Evolutionary conservation across 1,140 invertebrate species (phyloP).

Genomic region (Harlomillsia oculata): DNA sequence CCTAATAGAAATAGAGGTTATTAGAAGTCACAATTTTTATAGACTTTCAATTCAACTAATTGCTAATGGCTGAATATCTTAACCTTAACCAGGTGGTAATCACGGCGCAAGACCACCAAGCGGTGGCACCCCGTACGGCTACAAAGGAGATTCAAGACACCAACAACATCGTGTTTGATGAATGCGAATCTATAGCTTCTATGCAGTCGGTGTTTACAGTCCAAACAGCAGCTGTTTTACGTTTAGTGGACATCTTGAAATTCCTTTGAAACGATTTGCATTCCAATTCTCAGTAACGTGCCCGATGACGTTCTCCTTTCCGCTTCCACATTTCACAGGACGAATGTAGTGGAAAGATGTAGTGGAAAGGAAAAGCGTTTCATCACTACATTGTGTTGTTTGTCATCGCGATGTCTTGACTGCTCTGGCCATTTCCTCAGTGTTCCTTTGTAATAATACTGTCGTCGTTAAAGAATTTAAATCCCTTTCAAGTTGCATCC

Average conservation of each 20-base stretch:
- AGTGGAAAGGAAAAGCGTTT: too few relatives aligned
- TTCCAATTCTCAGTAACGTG: conserved; percentile 2
- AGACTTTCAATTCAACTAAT: not conserved
- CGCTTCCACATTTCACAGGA: too few relatives aligned
- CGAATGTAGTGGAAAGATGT: too few relatives aligned
- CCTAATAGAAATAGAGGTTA: conserved; percentile 32
- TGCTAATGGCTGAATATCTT: not conserved
- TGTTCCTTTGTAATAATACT: too few relatives aligned
- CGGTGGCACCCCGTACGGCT: conserved; percentile 18
- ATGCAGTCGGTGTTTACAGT: not conserved
- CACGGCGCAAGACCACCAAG: conserved; percentile 17
- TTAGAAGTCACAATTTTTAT: not conserved
- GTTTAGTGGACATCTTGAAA: not conserved
- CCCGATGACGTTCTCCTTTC: too few relatives aligned
- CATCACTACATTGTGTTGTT: too few relatives aligned
- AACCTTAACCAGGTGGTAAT: conserved; percentile 9
- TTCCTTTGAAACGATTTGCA: conserved; percentile 5
- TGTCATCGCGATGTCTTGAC: too few relatives aligned
- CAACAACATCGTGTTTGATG: conserved; percentile 36
- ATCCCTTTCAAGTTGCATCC: not conserved
- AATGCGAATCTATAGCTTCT: conserved; percentile 2
- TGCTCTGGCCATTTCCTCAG: too few relatives aligned
- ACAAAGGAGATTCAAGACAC: conserved; percentile 22
- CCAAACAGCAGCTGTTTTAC: not conserved
- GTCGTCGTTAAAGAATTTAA: too few relatives aligned